phyloP scores from a whole-genome alignment of 2,113 vertebrate genomes.

The Notothenia rossii region DNA sequence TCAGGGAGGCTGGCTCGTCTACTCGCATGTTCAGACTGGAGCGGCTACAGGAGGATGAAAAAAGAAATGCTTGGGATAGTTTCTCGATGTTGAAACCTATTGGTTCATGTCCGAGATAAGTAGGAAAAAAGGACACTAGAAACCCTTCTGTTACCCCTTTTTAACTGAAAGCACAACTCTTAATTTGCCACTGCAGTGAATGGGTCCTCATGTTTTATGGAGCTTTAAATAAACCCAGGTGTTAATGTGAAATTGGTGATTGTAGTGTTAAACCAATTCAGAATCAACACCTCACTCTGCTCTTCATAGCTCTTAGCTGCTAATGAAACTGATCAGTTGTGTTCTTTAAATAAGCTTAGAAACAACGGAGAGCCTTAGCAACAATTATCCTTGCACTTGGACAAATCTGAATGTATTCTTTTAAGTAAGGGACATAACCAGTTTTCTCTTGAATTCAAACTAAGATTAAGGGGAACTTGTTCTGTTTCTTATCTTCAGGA shows the following conservation, averaged over 20 bases:
- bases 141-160: not conserved
- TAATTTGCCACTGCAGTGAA: not conserved
- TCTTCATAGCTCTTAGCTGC: conserved; percentile 2
- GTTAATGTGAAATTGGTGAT: not conserved
- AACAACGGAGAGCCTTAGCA: conserved; percentile 7
- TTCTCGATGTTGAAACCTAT: not conserved
- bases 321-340: not conserved
- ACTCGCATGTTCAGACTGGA: conserved; percentile 98
- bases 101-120: not conserved
- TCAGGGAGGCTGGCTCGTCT: conserved; percentile 91
- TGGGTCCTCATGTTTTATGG: not conserved
- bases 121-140: conserved; percentile 11
- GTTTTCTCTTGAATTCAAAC: too few relatives aligned
- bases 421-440: too few relatives aligned
- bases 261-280: not conserved
- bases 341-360: not conserved
- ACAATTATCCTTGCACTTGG: not conserved
- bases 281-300: not conserved
- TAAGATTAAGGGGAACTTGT: too few relatives aligned
- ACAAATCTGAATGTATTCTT: not conserved
- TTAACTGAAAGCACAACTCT: not conserved
- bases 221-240: not conserved
- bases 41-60: conserved; percentile 84
- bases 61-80: conserved; percentile 11
- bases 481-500: too few relatives aligned